Conservation (phyloP, 2,888 invertebrate genomes). For the Nemurella pictetii region DNA sequence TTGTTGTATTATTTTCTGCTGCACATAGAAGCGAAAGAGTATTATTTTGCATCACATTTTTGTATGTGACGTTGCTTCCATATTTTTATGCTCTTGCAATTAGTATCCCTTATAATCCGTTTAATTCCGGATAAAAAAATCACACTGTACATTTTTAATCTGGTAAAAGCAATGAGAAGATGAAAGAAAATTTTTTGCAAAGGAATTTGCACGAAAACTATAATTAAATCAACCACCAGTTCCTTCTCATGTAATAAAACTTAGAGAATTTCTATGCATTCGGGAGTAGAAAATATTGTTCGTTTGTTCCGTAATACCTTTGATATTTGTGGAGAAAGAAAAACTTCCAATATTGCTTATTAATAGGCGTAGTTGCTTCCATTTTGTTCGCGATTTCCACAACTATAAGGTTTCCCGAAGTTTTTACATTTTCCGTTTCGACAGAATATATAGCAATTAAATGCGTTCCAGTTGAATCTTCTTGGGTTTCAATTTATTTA, state of each 20-base stretch:
- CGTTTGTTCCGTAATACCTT: neutral
- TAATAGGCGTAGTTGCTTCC: neutral
- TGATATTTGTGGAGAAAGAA: neutral
- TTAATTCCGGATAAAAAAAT: neutral
- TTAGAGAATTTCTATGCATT: too few relatives aligned
- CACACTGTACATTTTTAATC: neutral
- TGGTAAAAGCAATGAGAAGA: neutral
- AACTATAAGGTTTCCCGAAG: neutral
- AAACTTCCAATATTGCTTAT: neutral
- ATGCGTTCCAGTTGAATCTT: neutral
- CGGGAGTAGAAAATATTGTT: neutral
- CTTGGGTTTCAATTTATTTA: conserved; percentile 17
- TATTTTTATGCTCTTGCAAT: neutral
- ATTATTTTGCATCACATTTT: neutral
- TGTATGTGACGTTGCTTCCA: neutral
- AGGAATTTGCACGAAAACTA: neutral
- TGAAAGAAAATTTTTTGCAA: neutral
- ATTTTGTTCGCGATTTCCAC: neutral
- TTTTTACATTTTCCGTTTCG: neutral
- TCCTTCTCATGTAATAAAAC: neutral
- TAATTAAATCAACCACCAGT: neutral
- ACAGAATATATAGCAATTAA: neutral
- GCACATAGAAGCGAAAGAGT: neutral
- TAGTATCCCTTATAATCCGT: neutral
- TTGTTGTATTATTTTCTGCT: neutral